Evolutionary conservation across 2,888 invertebrate species (phyloP).

Genomic region (Netelia virgata): DNA sequence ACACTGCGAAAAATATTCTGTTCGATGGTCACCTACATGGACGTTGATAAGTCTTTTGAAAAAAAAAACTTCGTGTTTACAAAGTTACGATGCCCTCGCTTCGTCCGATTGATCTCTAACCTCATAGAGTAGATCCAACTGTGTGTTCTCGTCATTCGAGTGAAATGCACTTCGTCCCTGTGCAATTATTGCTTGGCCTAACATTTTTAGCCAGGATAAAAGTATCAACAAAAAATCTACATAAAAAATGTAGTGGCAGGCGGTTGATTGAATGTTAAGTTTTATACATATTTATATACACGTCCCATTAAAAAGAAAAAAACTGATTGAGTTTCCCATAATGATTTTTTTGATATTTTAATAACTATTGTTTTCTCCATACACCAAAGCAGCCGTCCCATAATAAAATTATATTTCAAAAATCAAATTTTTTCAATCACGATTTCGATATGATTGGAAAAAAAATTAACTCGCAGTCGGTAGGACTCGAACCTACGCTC

Average conservation of each 20-base stretch:
- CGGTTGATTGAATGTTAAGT: no score
- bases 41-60: neutral
- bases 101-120: neutral
- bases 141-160: neutral
- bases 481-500: conserved; percentile 96
- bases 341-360: no score
- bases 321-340: no score
- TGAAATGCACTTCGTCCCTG: neutral
- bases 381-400: no score
- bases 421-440: no score
- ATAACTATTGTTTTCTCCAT: no score
- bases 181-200: neutral
- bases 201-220: neutral
- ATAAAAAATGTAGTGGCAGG: no score
- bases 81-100: neutral
- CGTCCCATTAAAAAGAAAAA: no score
- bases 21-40: neutral
- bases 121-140: neutral
- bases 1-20: neutral
- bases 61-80: neutral
- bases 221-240: neutral
- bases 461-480: conserved; percentile 88
- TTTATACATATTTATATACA: no score
- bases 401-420: no score
- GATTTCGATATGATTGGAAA: conserved; percentile 4